A percentile compares a stretch with the other conserved stretches of the same genome.
phyloP scores from a whole-genome alignment of 2,888 invertebrate genomes.

The Patella depressa region DNA sequence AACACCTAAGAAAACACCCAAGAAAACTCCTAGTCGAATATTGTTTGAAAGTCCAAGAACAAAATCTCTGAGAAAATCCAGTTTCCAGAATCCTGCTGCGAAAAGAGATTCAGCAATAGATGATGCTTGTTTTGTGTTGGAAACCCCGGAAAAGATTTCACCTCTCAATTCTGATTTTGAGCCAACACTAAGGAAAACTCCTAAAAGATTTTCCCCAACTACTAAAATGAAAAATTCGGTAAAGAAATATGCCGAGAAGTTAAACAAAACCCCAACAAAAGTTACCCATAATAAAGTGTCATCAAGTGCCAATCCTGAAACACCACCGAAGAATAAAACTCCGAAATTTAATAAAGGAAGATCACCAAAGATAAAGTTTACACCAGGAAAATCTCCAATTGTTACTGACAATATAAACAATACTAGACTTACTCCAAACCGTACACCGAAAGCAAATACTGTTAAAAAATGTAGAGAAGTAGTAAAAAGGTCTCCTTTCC shows the following conservation, averaged over 20 bases:
- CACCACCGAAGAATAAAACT: background rate
- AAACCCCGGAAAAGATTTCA: background rate
- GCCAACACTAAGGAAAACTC: background rate
- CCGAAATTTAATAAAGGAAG: background rate
- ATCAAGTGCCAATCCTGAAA: background rate
- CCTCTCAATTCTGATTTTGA: background rate
- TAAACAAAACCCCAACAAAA: background rate
- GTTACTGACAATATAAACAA: background rate
- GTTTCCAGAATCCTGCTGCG: background rate
- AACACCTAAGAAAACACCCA: constrained; percentile 23
- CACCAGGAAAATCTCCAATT: background rate
- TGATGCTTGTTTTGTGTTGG: too few species aligned
- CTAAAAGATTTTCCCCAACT: background rate
- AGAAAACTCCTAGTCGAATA: constrained; percentile 16
- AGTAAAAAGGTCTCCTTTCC: constrained; percentile 21
- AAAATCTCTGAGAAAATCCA: background rate
- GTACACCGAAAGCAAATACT: background rate
- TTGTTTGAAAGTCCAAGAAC: constrained; percentile 21
- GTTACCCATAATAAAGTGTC: background rate
- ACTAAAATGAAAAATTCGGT: background rate
- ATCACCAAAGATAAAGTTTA: background rate
- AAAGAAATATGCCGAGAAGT: background rate
- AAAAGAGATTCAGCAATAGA: background rate
- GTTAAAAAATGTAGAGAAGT: constrained; percentile 11
- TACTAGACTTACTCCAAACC: constrained; percentile 14